Base-by-base conservation (phyloP, 2,797 vertebrate species). In the Galagoides demidoff region DNA sequence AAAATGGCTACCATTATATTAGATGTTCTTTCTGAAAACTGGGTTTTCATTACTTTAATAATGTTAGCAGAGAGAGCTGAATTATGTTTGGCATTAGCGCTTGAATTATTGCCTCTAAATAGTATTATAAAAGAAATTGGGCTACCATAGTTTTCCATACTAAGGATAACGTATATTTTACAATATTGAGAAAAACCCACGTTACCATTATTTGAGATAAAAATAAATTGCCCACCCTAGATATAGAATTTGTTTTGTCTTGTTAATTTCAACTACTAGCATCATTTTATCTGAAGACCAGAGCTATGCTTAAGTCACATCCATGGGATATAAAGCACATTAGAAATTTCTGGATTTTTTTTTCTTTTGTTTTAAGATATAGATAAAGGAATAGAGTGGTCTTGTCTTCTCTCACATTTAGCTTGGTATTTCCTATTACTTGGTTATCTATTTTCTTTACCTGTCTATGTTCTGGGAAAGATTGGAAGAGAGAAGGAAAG, bases 11-110 rank as follows among this genome's bases (percentile, higher is more conserved):
- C 43, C 95, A 95, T 85, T 7, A 39, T 87, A 66, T 68, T 64
- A 77, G 81, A 76, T 52, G 20, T 84, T 95, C 66, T 77, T 92
- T 96, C 78, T 86, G 90, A 92, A 96, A 97, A 95, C 29, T 88
- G 84, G 25, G 17, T 78, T 97, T 98, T 66, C 4, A 87, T 95
- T 95, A 49, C 68, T 85, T 29, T 95, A 89, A 94, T 89, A 82
- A 87, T 57, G 45, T 95, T 95, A 95, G 43, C 84, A 92, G 85
- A 94, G 52, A 19, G 81, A 74, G 55, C 64, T 83, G 85, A 93
- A 85, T 96, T 88, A 85, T 71, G 29, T 95, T 96, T 96, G 82
- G 49, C 45, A 59, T 88, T 87, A 68, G 64, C n/a, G 87, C 49
- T 88, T 96, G 87, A 96, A 29, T 92, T 85, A 83, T 90, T 94